Evolutionary conservation across 2,888 invertebrate species (phyloP).

Genomic region (Endotricha flammealis): DNA sequence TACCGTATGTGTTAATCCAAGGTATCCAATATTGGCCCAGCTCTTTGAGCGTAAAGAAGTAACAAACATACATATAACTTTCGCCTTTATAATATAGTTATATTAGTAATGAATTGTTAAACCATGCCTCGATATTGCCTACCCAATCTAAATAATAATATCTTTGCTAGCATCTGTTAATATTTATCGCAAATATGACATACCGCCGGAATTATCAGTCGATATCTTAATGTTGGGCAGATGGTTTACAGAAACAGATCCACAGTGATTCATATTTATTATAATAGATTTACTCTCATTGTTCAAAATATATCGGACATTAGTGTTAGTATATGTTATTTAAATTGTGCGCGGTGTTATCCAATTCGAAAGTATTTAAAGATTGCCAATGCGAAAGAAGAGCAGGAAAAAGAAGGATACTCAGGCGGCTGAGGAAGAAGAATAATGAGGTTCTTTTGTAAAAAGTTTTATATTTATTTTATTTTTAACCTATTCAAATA

Average conservation of each 20-base stretch:
- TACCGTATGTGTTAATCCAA: no score
- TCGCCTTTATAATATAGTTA: no score
- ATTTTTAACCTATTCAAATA: no score
- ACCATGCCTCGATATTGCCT: no score
- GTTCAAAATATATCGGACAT: not conserved
- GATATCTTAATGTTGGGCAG: conserved; percentile 50
- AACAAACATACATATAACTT: no score
- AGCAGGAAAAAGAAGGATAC: conserved; percentile 69
- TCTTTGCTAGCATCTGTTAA: conserved; percentile 66
- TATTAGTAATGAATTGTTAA: no score
- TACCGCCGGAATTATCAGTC: conserved; percentile 51
- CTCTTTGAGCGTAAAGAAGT: no score
- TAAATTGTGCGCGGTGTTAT: conserved; percentile 62
- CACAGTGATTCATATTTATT: conserved; percentile 1
- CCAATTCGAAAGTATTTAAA: conserved; percentile 61
- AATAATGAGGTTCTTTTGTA: conserved; percentile 3
- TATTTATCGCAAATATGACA: conserved; percentile 65
- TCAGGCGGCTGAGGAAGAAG: conserved; percentile 50
- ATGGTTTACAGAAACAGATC: conserved; percentile 7
- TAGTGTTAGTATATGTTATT: conserved; percentile 46
- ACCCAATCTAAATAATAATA: no score
- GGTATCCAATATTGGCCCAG: no score
- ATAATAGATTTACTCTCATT: conserved; percentile 12
- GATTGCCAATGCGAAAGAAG: conserved; percentile 74
- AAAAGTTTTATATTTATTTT: not conserved